A percentile compares a stretch with the other conserved stretches of the same genome.
Conservation (phyloP, 2,113 vertebrate species). For the Crotophaga sulcirostris region DNA sequence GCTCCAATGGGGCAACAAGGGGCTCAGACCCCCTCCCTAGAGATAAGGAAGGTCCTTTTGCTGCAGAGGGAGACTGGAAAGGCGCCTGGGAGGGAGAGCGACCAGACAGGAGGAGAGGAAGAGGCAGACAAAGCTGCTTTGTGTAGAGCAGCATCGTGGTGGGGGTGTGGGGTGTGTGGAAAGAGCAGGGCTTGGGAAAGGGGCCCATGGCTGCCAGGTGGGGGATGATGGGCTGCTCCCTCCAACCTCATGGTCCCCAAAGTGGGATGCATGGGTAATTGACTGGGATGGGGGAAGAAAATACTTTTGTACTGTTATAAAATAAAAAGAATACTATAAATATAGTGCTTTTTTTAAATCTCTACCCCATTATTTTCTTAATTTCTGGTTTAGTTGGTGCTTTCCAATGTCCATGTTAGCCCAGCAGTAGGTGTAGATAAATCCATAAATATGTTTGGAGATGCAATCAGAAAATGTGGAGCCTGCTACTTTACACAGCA, state of each 20-base stretch:
- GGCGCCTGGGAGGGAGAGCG: not conserved
- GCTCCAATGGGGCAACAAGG: fast-evolving
- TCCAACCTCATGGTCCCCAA: not conserved
- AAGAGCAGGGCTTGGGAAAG: not conserved
- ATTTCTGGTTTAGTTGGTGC: not conserved
- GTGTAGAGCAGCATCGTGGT: not conserved
- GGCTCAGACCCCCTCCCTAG: not conserved
- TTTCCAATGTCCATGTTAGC: not conserved
- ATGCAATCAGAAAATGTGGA: not conserved
- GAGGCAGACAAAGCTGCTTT: slow-evolving; percentile 33
- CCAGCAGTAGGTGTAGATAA: not conserved
- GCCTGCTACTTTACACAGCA: fast-evolving
- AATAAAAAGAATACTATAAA: not conserved
- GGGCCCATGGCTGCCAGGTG: fast-evolving
- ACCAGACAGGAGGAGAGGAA: not conserved
- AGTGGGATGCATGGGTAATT: fast-evolving
- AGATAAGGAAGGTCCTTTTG: not conserved
- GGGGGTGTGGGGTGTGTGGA: no score
- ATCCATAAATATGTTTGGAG: not conserved
- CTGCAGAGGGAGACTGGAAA: fast-evolving
- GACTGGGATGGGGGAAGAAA: not conserved
- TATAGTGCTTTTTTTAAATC: fast-evolving
- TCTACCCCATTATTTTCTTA: not conserved
- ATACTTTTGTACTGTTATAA: not conserved
- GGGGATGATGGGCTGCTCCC: fast-evolving